phyloP scores from a whole-genome alignment of 2,797 vertebrate genomes.

The Synaphobranchus kaupii region DNA sequence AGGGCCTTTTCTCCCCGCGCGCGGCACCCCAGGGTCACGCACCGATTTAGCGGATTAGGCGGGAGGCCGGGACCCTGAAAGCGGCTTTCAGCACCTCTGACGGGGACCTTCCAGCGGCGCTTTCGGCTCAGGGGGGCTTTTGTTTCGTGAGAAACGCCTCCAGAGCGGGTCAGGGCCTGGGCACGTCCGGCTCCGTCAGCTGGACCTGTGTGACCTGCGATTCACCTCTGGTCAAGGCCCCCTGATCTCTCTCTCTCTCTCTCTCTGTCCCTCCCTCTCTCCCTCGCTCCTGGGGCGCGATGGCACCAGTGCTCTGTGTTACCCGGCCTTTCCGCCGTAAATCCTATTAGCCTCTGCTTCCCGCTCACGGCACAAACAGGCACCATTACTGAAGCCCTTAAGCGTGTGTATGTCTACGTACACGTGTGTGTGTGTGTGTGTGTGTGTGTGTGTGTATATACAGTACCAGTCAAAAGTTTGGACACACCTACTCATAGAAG shows the following conservation, averaged over 20 bases:
- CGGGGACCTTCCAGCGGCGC: neutral
- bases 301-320: neutral
- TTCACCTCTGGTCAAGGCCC: neutral
- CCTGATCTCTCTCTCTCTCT: neutral
- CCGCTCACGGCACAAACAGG: constrained; percentile 27
- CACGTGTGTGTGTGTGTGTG: neutral
- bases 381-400: neutral
- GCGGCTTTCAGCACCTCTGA: constrained; percentile 43
- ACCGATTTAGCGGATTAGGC: constrained; percentile 22
- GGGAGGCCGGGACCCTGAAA: constrained; percentile 34
- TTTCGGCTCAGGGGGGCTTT: constrained; percentile 13
- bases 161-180: constrained; percentile 44
- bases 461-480: too few species aligned
- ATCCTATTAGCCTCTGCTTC: constrained; percentile 43
- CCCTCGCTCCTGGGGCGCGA: neutral
- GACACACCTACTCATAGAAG: too few species aligned
- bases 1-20: neutral
- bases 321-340: neutral
- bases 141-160: constrained; percentile 41
- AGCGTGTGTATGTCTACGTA: constrained; percentile 7
- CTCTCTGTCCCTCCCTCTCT: neutral
- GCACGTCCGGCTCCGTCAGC: constrained; percentile 21
- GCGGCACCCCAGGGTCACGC: neutral
- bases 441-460: constrained; percentile 5
- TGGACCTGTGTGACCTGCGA: constrained; percentile 15